Percentiles rank a stretch among this genome's conserved stretches.
phyloP scores from a whole-genome alignment of 1,140 invertebrate species.

The Leptinotarsa lineolata region DNA sequence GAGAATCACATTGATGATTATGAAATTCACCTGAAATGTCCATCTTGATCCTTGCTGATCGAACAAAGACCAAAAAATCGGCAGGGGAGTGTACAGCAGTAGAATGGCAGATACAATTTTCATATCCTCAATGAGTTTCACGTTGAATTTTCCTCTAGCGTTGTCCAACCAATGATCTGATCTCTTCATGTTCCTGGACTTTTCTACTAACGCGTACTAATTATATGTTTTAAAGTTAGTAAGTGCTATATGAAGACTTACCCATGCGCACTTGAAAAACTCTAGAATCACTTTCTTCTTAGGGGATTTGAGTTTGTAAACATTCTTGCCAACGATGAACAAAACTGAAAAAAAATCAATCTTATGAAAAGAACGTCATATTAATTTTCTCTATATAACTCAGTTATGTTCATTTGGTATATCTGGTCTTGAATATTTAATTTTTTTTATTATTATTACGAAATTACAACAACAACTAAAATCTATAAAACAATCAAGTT shows the following conservation, averaged over 20 bases:
- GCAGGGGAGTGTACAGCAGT: constrained; percentile 67
- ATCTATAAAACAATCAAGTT: too few species aligned
- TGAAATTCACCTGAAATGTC: constrained; percentile 66
- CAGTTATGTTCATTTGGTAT: too few species aligned
- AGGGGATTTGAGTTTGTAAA: constrained; percentile 71
- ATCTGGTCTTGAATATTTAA: too few species aligned
- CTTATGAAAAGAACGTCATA: too few species aligned
- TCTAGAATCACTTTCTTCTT: constrained; percentile 71
- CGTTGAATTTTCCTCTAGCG: constrained; percentile 65
- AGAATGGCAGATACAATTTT: constrained; percentile 55
- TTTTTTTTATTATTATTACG: too few species aligned
- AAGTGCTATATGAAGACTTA: constrained; percentile 57
- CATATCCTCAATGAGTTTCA: constrained; percentile 65
- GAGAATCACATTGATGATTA: neutral
- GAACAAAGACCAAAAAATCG: constrained; percentile 74
- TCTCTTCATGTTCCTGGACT: constrained; percentile 27
- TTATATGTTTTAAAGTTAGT: constrained; percentile 21
- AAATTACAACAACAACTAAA: too few species aligned
- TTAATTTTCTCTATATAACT: too few species aligned
- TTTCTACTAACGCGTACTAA: constrained; percentile 43
- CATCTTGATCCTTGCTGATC: constrained; percentile 69
- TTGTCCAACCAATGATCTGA: constrained; percentile 70
- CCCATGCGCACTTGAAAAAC: constrained; percentile 67
- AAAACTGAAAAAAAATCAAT: constrained; percentile 61
- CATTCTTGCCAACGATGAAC: constrained; percentile 69